Evolutionary conservation across 2,888 invertebrate species (phyloP).

Genomic region (Chalcis sispes): DNA sequence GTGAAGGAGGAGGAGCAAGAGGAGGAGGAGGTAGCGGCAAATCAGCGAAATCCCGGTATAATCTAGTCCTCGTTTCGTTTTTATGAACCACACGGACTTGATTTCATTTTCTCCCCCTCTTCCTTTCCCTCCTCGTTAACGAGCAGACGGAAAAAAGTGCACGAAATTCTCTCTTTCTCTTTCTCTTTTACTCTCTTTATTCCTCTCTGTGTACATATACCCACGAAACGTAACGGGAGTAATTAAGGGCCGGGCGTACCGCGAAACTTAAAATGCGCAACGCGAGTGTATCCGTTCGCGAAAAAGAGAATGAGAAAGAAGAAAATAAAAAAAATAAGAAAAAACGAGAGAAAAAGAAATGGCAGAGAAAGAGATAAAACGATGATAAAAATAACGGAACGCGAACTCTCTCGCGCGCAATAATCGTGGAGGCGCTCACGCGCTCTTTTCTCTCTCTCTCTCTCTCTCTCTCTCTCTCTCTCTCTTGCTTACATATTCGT

Average conservation of each 20-base stretch:
- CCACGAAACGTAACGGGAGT: no score
- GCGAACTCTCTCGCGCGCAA: constrained; percentile 28
- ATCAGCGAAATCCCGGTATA: constrained; percentile 31
- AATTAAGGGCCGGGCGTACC: constrained; percentile 34
- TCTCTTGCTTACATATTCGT: constrained; percentile 36
- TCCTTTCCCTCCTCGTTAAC: constrained; percentile 43
- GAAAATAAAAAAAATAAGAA: neutral
- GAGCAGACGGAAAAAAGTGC: constrained; percentile 29
- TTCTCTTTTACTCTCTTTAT: no score
- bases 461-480: no score
- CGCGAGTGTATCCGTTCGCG: neutral
- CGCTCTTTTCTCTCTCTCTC: no score
- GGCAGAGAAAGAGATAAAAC: neutral
- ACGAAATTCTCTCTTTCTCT: no score
- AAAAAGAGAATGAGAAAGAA: neutral
- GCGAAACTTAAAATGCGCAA: constrained; percentile 51
- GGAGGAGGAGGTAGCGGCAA: neutral
- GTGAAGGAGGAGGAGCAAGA: neutral
- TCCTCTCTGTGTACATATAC: no score
- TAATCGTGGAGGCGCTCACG: no score
- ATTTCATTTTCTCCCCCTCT: constrained; percentile 38
- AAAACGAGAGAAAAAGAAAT: neutral
- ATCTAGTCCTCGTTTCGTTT: constrained; percentile 49
- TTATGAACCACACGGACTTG: constrained; percentile 13
- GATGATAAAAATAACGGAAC: constrained; percentile 19